Base-by-base conservation (phyloP, 2,113 vertebrate genomes). In the Corythoichthys haematopterus region DNA sequence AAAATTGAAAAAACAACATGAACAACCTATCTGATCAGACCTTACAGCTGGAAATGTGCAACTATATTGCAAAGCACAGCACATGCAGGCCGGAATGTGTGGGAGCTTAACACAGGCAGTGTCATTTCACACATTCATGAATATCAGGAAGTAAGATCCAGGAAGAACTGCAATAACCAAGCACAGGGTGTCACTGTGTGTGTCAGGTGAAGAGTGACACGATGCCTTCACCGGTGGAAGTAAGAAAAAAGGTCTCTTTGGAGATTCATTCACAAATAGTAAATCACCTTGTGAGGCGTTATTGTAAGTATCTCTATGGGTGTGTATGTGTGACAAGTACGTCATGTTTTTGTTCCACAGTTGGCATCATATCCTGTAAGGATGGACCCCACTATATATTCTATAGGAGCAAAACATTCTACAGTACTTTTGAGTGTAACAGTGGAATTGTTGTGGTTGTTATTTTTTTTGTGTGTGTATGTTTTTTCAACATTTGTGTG, bases 321-420 rank as follows among this genome's bases (percentile, higher is more conserved):
- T 74, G 65, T 79, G 69, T 62, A 53, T 53, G 40, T 69, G 74
- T 65, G 74, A 74, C 80, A 77, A 74, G 65, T 80, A 71, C 61
- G 59, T 70, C 68, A 69, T 74, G 66, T 82, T 56, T 56, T 35
- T 35, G 52, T 55, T 55, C 8, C 10, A 33, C 10, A 33, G 76
- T 72, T 73, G 12, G 71, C 66, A 72, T 69, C 70, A 85, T 65
- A 75, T 86, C 82, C 82, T 86, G 78, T 73, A 50, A 48, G 69
- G 72, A 74, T 81, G 77, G 63, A 74, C 58, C 69, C 15, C 69
- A 71, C 79, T 80, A 72, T n/a, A 71, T n/a, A n/a, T 15, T 60
- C 37, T 20, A 59, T 59, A 40, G 35, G 56, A n/a, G 52, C 16
- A 59, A 36, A 33, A 14, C 33, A 14, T 58, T 59, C 4, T n/a